phyloP scores from a whole-genome alignment of 2,113 vertebrate species.

The Ctenomys sociabilis region DNA sequence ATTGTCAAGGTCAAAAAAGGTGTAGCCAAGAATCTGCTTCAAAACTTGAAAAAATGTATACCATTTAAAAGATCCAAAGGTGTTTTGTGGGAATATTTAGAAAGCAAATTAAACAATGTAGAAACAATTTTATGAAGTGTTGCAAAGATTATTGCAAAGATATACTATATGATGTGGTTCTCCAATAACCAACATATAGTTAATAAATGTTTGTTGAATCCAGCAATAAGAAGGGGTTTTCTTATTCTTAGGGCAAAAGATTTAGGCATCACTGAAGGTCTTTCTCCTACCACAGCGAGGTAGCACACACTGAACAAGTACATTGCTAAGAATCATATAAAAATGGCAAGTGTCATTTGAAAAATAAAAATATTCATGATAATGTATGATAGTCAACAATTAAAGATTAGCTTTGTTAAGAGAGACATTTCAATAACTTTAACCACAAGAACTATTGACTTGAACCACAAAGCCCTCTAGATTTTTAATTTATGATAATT shows the following conservation, averaged over 20 bases:
- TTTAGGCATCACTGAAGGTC: not conserved
- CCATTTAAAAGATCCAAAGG: not conserved
- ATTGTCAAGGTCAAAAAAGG: not conserved
- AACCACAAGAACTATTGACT: not conserved
- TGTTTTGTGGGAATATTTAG: not conserved
- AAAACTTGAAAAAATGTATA: slow-evolving; percentile 18
- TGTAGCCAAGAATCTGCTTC: not conserved
- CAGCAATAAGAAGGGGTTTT: not conserved
- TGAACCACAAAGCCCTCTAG: not conserved
- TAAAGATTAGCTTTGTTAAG: not conserved
- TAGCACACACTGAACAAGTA: not conserved
- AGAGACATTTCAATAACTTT: not conserved
- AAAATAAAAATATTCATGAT: not conserved
- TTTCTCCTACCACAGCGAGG: accelerated
- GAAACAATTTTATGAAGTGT: not conserved
- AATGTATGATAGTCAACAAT: not conserved
- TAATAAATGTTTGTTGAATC: not conserved
- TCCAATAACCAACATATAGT: not conserved
- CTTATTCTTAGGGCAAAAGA: not conserved
- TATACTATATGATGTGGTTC: not conserved
- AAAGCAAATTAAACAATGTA: not conserved
- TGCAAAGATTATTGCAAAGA: not conserved
- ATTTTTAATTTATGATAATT: not conserved
- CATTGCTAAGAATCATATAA: not conserved
- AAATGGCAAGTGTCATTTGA: not conserved